Percentiles rank a stretch among this genome's conserved stretches.
Conservation (phyloP, 1,140 invertebrate genomes). For the Drosophila paulistorum region DNA sequence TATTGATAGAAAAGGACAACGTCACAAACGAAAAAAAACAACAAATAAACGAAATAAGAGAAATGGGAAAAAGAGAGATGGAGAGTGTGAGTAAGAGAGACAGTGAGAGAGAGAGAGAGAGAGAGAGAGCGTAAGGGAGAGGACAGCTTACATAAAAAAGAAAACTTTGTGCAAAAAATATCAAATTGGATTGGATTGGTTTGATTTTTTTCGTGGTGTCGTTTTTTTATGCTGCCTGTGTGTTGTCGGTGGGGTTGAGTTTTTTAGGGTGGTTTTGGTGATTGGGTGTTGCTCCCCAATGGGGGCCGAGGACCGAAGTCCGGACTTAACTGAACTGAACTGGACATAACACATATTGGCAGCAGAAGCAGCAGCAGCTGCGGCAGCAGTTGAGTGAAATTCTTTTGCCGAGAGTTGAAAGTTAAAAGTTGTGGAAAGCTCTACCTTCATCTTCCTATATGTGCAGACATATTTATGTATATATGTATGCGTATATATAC, state of each 20-base stretch:
- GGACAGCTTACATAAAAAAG: constrained; percentile 9
- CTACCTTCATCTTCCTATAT: not conserved
- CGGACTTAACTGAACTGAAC: constrained; percentile 25
- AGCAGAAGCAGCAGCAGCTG: constrained; percentile 12
- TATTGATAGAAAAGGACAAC: constrained; percentile 59
- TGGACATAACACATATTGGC: constrained; percentile 44
- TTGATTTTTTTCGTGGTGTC: constrained; percentile 47
- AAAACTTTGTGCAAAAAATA: constrained; percentile 44
- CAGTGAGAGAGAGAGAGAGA: not conserved
- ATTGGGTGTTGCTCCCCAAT: constrained; percentile 39
- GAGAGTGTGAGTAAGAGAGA: not conserved
- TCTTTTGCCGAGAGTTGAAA: constrained; percentile 13
- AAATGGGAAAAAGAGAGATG: not conserved
- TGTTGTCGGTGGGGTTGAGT: constrained; percentile 42
- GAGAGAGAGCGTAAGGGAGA: not conserved
- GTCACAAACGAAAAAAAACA: not conserved
- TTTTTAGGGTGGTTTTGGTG: constrained; percentile 39
- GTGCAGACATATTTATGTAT: not conserved
- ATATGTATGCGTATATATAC: not conserved
- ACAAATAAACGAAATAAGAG: too few species aligned
- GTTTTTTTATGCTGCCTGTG: not conserved
- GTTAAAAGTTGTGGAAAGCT: not conserved
- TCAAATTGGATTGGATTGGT: constrained; percentile 78
- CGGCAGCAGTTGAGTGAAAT: constrained; percentile 6
- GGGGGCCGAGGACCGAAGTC: constrained; percentile 18